phyloP scores from a whole-genome alignment of 64 coral and sea anemone genomes.

The Stichodactyla mertensii region DNA sequence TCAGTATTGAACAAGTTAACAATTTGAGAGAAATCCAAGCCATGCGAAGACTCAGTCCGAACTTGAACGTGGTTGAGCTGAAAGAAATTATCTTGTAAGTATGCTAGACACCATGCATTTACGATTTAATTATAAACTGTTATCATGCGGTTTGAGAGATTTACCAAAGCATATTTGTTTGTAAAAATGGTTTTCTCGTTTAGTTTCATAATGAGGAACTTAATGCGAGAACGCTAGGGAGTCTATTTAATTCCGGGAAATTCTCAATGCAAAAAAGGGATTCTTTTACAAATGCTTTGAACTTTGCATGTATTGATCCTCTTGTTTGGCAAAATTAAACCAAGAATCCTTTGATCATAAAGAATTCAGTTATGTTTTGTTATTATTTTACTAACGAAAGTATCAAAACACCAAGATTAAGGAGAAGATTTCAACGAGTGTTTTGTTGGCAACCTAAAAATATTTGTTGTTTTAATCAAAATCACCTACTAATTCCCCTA shows the following conservation, averaged over 20 bases:
- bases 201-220: not conserved
- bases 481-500: not conserved
- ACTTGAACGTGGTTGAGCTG: conserved; percentile 86
- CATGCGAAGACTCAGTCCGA: conserved; percentile 82
- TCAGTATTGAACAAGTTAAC: conserved; percentile 98
- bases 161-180: not conserved
- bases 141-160: not conserved
- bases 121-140: not conserved
- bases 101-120: not conserved
- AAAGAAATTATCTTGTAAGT: conserved; percentile 99
- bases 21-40: conserved; percentile 95
- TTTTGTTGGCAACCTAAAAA: conserved; percentile 14
- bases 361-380: not conserved
- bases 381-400: not conserved
- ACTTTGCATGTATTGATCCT: not conserved
- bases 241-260: not conserved
- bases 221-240: not conserved
- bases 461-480: conserved; percentile 8
- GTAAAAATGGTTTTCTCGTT: not conserved
- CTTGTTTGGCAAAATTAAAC: not conserved
- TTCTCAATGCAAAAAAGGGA: not conserved
- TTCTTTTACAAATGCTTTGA: conserved; percentile 12
- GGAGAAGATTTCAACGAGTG: not conserved
- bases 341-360: not conserved
- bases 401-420: not conserved